Base-by-base conservation (phyloP, 1,140 invertebrate genomes). In the Philotrypesis tridentata region DNA sequence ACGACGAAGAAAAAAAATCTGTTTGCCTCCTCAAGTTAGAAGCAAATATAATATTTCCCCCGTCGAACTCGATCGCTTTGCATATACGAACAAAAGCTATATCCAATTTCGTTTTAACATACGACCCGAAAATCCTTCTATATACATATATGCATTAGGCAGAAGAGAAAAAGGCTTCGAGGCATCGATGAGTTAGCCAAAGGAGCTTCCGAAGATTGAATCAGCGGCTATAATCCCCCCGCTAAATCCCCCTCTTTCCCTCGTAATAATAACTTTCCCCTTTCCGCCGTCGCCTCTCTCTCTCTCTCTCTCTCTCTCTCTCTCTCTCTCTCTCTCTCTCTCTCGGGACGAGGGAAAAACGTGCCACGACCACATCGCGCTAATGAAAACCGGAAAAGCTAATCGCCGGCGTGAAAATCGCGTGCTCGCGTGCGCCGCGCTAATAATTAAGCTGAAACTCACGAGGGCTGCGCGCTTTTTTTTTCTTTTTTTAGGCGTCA, bases 391-490 rank as follows among this genome's bases (percentile, higher is more conserved):
- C 40, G 76, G 40, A 78, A 70, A 33, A 48, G 2, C 25, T 71
- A 55, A 79, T 71, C 31, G 23, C 31, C 55, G n/a, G 78, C 70
- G 78, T 72, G 78, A 63, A 72, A 72, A 79, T 72, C 70, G 70
- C 70, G 68, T 72, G 78, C 33, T 29, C 29, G 33, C 78, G 78
- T 79, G 78, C 23, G 8, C 14, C 17, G 31, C 33, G 43, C 68
- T 72, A 79, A 79, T 79, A 71, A 79, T 79, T 72, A 70, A n/a
- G 48, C 65, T 67, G 65, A 78, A 40, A 55, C 14, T 37, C 40
- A 63, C 74, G 17, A 43, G 17, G 17, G 17, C n/a, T 68, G 48
- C 33, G 33, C 33, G 33, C 9, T 37, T 9, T 3, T 9, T 37
- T 37, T 37, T 9, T 37, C 9, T 37, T 77, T 76, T 68, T 71